These are phyloP conservation scores for Spodoptera frugiperda DNA, from an alignment of 1,140 invertebrate genomes.

Conservation along the genomic window DNA sequence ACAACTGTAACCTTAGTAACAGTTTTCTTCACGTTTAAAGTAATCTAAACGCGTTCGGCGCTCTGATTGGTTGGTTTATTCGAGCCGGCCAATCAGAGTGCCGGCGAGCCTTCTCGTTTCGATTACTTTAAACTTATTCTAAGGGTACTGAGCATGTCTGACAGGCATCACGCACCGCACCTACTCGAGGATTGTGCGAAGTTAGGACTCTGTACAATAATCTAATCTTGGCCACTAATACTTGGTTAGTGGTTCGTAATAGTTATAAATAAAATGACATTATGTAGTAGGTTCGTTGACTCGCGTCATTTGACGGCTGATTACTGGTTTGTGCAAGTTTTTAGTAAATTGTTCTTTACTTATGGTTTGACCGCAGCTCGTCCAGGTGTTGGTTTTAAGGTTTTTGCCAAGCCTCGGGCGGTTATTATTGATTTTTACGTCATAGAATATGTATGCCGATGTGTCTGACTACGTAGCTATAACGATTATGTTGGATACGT, in stretches of 20 bases:
- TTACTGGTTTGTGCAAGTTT: constrained; percentile 21
- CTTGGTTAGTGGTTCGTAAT: constrained; percentile 1
- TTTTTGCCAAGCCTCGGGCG: not conserved
- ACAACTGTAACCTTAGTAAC: too few species aligned
- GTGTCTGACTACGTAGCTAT: too few species aligned
- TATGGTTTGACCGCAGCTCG: not conserved
- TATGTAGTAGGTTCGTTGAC: constrained; percentile 22
- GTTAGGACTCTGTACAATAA: not conserved
- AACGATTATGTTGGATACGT: too few species aligned
- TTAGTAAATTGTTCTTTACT: not conserved
- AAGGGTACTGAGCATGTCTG: too few species aligned
- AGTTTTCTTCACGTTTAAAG: too few species aligned
- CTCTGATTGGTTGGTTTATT: too few species aligned
- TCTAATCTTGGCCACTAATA: not conserved
- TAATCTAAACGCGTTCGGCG: too few species aligned
- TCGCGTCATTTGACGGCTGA: not conserved
- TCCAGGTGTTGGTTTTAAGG: constrained; percentile 1
- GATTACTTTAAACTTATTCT: too few species aligned
- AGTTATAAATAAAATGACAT: constrained; percentile 34
- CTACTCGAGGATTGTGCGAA: not conserved
- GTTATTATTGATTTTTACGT: not conserved
- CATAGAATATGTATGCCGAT: too few species aligned
- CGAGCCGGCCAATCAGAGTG: too few species aligned
- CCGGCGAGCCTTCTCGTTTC: too few species aligned
- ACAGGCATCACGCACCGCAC: too few species aligned